A percentile compares a stretch with the other conserved stretches of the same genome.
Evolutionary conservation across 2,113 vertebrate species (phyloP).

Genomic region (Menura novaehollandiae): DNA sequence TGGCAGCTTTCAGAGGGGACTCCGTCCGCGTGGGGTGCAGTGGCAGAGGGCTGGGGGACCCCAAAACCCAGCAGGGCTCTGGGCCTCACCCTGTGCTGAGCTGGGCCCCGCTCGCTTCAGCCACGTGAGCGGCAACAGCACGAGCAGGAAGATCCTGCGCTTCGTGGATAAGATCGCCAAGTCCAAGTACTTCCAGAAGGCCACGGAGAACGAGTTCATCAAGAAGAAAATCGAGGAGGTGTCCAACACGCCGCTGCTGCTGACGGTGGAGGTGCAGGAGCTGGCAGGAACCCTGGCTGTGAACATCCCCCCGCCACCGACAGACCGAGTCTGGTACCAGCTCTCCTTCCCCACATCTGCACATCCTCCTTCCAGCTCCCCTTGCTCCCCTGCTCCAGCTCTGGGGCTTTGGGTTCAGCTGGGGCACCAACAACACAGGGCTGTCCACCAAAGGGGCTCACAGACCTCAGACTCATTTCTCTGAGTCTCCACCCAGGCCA

Average conservation of each 20-base stretch:
- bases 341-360: neutral
- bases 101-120: neutral
- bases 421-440: neutral
- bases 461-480: neutral
- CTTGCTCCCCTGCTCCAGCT: neutral
- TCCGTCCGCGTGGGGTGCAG: neutral
- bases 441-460: neutral
- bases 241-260: conserved; percentile 85
- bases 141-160: conserved; percentile 83
- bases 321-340: conserved; percentile 85
- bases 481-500: neutral
- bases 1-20: neutral
- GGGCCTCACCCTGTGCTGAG: neutral
- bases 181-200: conserved; percentile 89
- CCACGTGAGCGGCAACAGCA: conserved; percentile 69
- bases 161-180: conserved; percentile 89
- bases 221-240: conserved; percentile 91
- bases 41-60: neutral
- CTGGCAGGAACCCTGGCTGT: conserved; percentile 79
- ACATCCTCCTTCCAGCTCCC: neutral
- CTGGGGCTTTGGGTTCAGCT: neutral
- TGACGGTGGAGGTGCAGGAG: conserved; percentile 86
- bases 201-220: conserved; percentile 87
- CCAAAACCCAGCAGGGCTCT: neutral
- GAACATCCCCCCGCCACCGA: conserved; percentile 85